A percentile compares a stretch with the other conserved stretches of the same genome.
Evolutionary conservation across 2,113 vertebrate genomes (phyloP).

Genomic region (Mellivora capensis): DNA sequence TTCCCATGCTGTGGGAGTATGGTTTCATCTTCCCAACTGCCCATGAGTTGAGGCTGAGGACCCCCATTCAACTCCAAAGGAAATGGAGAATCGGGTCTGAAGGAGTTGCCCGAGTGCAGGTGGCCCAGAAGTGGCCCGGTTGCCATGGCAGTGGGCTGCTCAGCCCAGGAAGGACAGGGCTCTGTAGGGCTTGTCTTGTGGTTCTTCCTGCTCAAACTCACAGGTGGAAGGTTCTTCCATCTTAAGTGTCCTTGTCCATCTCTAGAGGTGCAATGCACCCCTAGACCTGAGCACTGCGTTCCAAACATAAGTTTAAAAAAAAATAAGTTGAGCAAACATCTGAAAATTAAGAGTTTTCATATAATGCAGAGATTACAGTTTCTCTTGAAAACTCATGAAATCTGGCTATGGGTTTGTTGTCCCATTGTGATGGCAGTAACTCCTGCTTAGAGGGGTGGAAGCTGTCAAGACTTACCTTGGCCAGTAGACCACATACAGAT

Average conservation of each 20-base stretch:
- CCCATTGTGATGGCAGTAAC: background rate
- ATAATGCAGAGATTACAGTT: background rate
- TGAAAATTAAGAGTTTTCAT: background rate
- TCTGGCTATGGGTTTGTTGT: background rate
- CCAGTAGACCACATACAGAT: accelerated
- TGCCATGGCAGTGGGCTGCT: background rate
- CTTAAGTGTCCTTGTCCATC: background rate
- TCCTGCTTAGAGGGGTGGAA: accelerated
- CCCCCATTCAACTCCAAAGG: background rate
- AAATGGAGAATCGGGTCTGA: background rate
- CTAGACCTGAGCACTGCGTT: background rate
- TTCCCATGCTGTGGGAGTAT: too few relatives aligned
- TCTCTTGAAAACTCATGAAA: background rate
- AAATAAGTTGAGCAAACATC: background rate
- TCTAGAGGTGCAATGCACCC: background rate
- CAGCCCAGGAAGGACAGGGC: background rate
- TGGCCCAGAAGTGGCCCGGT: background rate
- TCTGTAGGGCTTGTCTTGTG: background rate
- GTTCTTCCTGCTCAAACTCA: background rate
- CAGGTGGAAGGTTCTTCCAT: background rate
- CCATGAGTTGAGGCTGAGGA: background rate
- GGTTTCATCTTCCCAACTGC: background rate
- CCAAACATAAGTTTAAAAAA: background rate
- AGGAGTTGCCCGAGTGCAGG: background rate
- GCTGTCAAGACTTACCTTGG: too few relatives aligned